These are phyloP conservation scores for Sclerurus mexicanus DNA, from an alignment of 2,113 vertebrate genomes.

Conservation along the genomic window DNA sequence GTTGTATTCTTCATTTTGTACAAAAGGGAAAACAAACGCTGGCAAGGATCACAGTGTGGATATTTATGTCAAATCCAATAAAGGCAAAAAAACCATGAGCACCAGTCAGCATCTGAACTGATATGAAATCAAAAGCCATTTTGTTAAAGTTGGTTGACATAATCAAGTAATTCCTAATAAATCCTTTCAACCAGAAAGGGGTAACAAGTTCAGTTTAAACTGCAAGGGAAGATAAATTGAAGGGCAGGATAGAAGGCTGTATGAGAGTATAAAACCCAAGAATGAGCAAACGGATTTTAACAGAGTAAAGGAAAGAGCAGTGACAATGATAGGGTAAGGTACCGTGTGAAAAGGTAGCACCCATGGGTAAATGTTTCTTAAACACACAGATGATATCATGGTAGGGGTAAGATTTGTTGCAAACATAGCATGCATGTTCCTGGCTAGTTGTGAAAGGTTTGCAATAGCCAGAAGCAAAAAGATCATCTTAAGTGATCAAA, in stretches of 20 bases:
- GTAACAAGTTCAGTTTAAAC: constrained; percentile 27
- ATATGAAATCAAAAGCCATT: constrained; percentile 31
- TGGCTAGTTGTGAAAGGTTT: background rate
- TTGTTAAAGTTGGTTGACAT: constrained; percentile 33
- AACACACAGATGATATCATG: background rate
- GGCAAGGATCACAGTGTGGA: constrained; percentile 16
- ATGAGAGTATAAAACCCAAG: background rate
- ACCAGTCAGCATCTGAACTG: background rate
- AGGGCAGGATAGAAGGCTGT: background rate
- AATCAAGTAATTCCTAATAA: constrained; percentile 38
- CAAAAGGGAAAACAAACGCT: constrained; percentile 66
- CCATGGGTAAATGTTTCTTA: background rate
- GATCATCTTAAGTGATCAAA: background rate
- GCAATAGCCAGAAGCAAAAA: background rate
- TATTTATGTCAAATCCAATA: constrained; percentile 53
- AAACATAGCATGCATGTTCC: background rate
- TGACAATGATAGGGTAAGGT: background rate
- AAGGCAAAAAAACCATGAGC: background rate
- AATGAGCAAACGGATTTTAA: background rate
- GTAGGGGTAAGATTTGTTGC: background rate
- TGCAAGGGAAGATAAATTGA: background rate
- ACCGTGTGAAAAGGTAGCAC: background rate
- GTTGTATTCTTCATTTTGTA: constrained; percentile 41
- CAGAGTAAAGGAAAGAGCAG: background rate
- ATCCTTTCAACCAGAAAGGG: constrained; percentile 27